A percentile compares a stretch with the other conserved stretches of the same genome.
Evolutionary conservation across 1,140 invertebrate genomes (phyloP).

Genomic region (Trialeurodes vaporariorum): DNA sequence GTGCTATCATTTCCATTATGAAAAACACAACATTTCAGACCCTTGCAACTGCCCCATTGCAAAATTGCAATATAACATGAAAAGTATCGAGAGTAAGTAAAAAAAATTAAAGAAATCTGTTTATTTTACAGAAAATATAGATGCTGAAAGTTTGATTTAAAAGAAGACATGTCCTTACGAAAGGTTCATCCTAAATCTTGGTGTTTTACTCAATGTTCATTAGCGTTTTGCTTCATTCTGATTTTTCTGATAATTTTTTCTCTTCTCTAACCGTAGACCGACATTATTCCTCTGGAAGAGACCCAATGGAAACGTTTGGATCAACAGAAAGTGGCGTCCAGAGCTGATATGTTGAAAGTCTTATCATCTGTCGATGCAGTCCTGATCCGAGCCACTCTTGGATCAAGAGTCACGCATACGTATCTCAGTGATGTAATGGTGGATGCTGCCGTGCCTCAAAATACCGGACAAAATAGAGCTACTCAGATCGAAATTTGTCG

Average conservation of each 20-base stretch:
- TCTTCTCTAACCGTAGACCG: conserved; percentile 37
- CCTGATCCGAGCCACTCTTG: conserved; percentile 71
- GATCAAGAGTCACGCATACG: conserved; percentile 50
- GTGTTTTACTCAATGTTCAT: too few species aligned
- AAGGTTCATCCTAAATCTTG: too few species aligned
- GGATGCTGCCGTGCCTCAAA: conserved; percentile 54
- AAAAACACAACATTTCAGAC: too few species aligned
- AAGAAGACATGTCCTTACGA: too few species aligned
- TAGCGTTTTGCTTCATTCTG: too few species aligned
- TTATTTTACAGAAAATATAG: too few species aligned
- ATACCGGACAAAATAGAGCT: conserved; percentile 40
- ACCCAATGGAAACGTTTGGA: conserved; percentile 45
- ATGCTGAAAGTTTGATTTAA: too few species aligned
- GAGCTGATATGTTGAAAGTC: conserved; percentile 66
- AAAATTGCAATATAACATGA: too few species aligned
- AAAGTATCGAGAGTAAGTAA: too few species aligned
- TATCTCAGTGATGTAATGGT: conserved; percentile 69
- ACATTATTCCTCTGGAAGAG: conserved; percentile 47
- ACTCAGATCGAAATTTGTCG: conserved; percentile 69
- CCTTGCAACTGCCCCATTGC: too few species aligned
- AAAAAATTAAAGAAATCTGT: too few species aligned
- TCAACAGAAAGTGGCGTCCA: conserved; percentile 41
- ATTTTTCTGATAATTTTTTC: background rate
- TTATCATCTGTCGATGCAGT: conserved; percentile 71
- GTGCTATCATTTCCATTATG: too few species aligned